These are phyloP conservation scores for Lutraria lutraria DNA, from an alignment of 2,888 invertebrate genomes.

Conservation along the genomic window DNA sequence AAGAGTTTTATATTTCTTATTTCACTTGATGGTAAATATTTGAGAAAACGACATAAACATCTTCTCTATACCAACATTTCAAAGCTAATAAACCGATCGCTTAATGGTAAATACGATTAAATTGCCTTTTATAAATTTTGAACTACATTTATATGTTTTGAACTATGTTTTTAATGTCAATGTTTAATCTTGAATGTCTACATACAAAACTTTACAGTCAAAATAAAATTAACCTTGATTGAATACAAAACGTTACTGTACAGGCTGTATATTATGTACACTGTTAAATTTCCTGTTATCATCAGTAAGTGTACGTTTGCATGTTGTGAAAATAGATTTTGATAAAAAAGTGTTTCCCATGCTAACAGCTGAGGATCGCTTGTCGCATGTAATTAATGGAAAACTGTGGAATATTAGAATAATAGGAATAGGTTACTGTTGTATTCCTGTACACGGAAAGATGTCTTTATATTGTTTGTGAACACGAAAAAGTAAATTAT, in stretches of 20 bases:
- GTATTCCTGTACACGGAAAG: no score
- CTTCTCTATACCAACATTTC: not conserved
- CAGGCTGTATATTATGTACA: not conserved
- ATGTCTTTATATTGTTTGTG: no score
- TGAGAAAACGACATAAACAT: not conserved
- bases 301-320: not conserved
- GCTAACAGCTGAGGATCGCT: no score
- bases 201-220: not conserved
- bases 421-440: no score
- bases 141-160: not conserved
- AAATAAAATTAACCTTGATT: not conserved
- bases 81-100: not conserved
- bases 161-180: not conserved
- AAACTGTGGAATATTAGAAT: no score
- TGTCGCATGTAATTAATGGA: no score
- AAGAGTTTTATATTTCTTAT: not conserved
- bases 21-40: constrained; percentile 3
- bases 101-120: not conserved
- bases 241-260: not conserved
- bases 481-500: no score
- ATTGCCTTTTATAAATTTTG: not conserved
- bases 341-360: no score
- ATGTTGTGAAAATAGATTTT: no score
- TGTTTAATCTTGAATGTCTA: not conserved
- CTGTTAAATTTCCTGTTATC: not conserved